Conservation (phyloP, 2,113 vertebrate species). For the Aramus guarauna region DNA sequence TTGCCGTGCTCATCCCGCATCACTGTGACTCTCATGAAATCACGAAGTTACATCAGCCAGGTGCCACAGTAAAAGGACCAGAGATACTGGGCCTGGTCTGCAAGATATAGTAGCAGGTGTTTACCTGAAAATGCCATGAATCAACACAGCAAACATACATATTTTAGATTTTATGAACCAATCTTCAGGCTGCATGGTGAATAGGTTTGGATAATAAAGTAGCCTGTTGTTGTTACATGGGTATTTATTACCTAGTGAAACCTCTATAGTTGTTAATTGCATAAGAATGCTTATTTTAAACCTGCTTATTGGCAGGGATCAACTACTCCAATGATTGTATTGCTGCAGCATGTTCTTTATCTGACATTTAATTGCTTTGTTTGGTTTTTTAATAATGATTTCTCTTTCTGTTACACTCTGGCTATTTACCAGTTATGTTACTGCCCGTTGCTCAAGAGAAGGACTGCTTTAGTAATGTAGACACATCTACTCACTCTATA, state of each 20-base stretch:
- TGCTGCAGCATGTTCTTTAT: not conserved
- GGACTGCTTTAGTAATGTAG: not conserved
- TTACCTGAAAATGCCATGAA: not conserved
- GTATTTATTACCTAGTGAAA: not conserved
- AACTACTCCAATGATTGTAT: not conserved
- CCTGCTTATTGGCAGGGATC: not conserved
- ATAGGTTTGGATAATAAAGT: not conserved
- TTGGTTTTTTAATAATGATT: not conserved
- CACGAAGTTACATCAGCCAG: not conserved
- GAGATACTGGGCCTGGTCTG: not conserved
- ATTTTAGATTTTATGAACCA: not conserved
- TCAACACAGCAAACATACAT: not conserved
- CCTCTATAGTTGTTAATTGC: not conserved
- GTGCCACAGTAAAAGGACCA: not conserved
- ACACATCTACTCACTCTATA: not conserved
- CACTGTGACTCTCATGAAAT: not conserved
- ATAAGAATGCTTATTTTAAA: not conserved
- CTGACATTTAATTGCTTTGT: not conserved
- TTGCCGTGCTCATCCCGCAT: fast-evolving
- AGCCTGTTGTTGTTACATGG: not conserved
- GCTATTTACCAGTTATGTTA: not conserved
- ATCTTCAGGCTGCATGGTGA: not conserved
- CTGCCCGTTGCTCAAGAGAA: not conserved
- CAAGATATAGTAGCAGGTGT: not conserved
- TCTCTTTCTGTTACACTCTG: not conserved